These are phyloP conservation scores for Antrozous pallidus DNA, from an alignment of 2,797 vertebrate species.

Conservation along the genomic window DNA sequence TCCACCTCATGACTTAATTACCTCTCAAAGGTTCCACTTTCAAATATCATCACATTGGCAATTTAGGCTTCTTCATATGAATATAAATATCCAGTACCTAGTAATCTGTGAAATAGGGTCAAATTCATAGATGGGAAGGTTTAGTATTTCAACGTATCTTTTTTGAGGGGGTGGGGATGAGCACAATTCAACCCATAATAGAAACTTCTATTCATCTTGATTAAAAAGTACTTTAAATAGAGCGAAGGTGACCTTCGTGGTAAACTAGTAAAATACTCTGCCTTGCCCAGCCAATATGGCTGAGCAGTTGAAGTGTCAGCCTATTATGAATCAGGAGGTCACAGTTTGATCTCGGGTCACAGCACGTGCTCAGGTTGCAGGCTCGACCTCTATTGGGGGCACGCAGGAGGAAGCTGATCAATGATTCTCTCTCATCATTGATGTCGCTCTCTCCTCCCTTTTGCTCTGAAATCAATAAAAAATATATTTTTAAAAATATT, in stretches of 20 bases:
- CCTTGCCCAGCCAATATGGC: not conserved
- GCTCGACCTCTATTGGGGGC: no score
- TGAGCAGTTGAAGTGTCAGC: no score
- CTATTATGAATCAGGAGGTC: no score
- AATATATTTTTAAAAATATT: not conserved
- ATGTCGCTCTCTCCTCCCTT: no score
- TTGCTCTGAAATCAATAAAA: no score
- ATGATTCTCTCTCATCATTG: no score
- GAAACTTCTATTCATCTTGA: not conserved
- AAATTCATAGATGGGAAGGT: not conserved
- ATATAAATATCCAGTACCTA: not conserved
- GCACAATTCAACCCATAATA: not conserved
- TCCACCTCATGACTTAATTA: not conserved
- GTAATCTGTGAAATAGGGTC: not conserved
- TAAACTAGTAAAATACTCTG: not conserved
- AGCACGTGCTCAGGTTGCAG: no score
- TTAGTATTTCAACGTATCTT: not conserved
- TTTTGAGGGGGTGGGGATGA: not conserved
- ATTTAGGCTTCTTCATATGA: not conserved
- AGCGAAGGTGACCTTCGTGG: slow-evolving; percentile 1
- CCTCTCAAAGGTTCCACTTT: not conserved
- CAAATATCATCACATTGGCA: not conserved
- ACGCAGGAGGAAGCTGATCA: no score
- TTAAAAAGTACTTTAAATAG: slow-evolving; percentile 18
- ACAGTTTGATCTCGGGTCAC: no score